Evolutionary conservation across 2,113 vertebrate species (phyloP).

Genomic region (Clinocottus analis): DNA sequence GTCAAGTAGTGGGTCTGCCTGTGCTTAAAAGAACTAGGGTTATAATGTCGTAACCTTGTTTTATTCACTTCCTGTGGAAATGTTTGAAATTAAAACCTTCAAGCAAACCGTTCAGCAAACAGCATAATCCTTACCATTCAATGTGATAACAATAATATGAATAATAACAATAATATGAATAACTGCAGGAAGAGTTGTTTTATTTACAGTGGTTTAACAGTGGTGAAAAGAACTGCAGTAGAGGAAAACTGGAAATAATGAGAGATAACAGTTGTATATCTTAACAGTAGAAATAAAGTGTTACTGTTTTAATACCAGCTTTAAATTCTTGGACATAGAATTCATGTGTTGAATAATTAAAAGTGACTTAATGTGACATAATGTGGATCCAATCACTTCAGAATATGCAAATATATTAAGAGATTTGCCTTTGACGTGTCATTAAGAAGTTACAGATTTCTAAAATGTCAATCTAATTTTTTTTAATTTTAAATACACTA

Average conservation of each 20-base stretch:
- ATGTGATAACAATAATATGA: not conserved
- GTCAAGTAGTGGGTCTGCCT: not conserved
- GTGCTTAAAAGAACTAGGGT: not conserved
- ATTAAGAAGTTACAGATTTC: not conserved
- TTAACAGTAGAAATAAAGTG: not conserved
- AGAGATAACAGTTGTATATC: not conserved
- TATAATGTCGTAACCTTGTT: not conserved
- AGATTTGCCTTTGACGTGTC: not conserved
- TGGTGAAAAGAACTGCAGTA: not conserved
- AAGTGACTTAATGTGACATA: not conserved
- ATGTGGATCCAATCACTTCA: not conserved
- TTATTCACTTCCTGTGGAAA: not conserved
- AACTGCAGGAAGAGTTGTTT: not conserved
- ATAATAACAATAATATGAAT: not conserved
- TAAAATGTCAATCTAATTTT: slow-evolving; percentile 4
- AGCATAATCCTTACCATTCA: not conserved
- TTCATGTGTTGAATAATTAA: not conserved
- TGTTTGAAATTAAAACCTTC: not conserved
- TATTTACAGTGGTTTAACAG: not conserved
- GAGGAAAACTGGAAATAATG: not conserved
- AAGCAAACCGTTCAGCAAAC: not conserved
- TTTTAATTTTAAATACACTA: too few relatives aligned
- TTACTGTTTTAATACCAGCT: not conserved
- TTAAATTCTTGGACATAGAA: not conserved
- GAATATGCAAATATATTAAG: not conserved